Evolutionary conservation across 2,888 invertebrate species (phyloP).

Genomic region (Caradrina kadenii): DNA sequence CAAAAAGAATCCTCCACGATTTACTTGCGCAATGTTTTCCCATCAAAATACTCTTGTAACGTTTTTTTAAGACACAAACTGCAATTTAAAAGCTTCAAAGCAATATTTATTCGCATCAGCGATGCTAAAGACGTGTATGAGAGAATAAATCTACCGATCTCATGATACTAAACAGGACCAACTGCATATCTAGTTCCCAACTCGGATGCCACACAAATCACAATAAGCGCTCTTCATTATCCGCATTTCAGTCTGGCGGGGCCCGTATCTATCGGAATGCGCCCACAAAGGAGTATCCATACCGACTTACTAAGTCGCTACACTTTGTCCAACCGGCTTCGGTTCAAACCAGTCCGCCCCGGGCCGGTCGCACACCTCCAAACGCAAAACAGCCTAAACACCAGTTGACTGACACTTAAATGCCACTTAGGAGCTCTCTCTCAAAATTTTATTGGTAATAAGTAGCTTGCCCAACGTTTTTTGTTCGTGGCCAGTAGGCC

Average conservation of each 20-base stretch:
- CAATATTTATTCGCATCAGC: constrained; percentile 70
- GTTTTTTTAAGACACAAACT: constrained; percentile 29
- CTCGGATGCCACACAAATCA: constrained; percentile 86
- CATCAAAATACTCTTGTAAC: constrained; percentile 26
- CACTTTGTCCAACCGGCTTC: constrained; percentile 88
- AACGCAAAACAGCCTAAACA: constrained; percentile 78
- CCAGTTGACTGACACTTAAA: constrained; percentile 90
- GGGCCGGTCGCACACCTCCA: constrained; percentile 67
- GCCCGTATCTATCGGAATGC: constrained; percentile 88
- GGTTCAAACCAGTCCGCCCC: constrained; percentile 79
- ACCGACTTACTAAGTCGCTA: constrained; percentile 84
- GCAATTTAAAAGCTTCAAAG: constrained; percentile 57
- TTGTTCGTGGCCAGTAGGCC: constrained; percentile 69
- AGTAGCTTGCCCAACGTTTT: constrained; percentile 83
- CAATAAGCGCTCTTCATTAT: constrained; percentile 89
- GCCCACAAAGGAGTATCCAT: constrained; percentile 86
- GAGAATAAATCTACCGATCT: constrained; percentile 67
- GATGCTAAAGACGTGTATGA: constrained; percentile 69
- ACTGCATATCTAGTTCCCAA: constrained; percentile 75
- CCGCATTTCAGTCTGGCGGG: constrained; percentile 83
- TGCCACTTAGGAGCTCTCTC: constrained; percentile 86
- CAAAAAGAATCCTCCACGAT: constrained; percentile 52
- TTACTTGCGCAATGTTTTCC: constrained; percentile 43
- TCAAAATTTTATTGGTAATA: constrained; percentile 87
- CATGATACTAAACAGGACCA: constrained; percentile 58